phyloP scores from a whole-genome alignment of 2,113 vertebrate species.

The Eudyptes chrysolophus region DNA sequence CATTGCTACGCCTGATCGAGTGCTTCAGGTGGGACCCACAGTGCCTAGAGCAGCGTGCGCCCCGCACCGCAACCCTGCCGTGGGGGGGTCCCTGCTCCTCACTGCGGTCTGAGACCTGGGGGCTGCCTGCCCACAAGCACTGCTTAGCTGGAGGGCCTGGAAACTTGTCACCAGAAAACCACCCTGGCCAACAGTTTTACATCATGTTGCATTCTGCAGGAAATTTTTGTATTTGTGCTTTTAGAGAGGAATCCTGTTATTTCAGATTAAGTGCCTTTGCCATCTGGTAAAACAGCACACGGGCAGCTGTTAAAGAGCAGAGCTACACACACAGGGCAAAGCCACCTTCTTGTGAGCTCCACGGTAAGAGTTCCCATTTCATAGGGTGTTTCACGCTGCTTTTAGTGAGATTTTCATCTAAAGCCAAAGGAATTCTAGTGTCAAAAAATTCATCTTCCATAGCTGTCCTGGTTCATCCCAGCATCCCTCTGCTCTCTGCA shows the following conservation, averaged over 20 bases:
- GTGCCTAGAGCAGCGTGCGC: neutral
- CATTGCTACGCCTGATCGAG: fast-evolving
- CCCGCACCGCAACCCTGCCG: fast-evolving
- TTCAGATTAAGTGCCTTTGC: neutral
- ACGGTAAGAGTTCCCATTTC: neutral
- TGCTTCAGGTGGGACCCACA: neutral
- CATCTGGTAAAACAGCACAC: neutral
- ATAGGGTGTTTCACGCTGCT: neutral
- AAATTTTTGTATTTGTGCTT: neutral
- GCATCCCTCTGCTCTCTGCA: neutral
- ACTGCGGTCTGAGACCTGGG: fast-evolving
- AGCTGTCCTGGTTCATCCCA: neutral
- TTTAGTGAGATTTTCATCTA: neutral
- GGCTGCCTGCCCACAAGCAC: fast-evolving
- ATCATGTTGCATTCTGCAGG: neutral
- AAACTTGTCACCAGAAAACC: neutral
- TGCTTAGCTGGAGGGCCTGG: neutral
- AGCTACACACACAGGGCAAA: neutral
- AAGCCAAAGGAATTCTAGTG: neutral
- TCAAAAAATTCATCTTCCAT: neutral
- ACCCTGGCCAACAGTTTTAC: neutral
- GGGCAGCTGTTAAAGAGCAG: neutral
- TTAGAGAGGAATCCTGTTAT: neutral
- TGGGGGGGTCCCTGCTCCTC: neutral
- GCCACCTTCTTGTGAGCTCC: neutral